A percentile compares a stretch with the other conserved stretches of the same genome.
These are phyloP conservation scores for Hystrix cristata DNA, from an alignment of 2,113 vertebrate species.

Conservation along the genomic window DNA sequence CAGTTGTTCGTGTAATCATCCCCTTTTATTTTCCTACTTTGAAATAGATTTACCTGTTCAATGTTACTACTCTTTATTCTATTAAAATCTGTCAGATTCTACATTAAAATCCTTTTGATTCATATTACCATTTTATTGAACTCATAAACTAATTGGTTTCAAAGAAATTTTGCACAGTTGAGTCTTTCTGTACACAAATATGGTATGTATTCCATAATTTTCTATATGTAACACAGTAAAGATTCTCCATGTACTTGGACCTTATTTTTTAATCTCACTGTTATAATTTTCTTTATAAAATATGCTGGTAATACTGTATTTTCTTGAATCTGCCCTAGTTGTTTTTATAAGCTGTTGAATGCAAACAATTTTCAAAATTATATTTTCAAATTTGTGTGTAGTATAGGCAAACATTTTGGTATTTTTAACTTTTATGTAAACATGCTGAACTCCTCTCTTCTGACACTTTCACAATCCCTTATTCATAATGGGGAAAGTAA, in stretches of 20 bases:
- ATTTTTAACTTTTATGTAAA: not conserved
- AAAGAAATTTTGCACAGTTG: not conserved
- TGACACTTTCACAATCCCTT: not conserved
- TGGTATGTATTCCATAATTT: not conserved
- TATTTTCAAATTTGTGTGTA: not conserved
- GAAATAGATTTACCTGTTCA: not conserved
- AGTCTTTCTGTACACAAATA: not conserved
- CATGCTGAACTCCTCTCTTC: not conserved
- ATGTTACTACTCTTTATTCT: not conserved
- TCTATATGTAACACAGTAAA: not conserved
- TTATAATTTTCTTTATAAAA: not conserved
- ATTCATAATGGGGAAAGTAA: conserved; percentile 18
- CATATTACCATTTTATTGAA: conserved; percentile 9
- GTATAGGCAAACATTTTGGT: not conserved
- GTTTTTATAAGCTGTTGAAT: not conserved
- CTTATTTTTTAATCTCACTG: not conserved
- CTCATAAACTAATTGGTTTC: not conserved
- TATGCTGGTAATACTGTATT: not conserved
- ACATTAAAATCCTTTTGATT: not conserved
- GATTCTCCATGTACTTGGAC: not conserved
- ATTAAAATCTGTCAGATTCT: not conserved
- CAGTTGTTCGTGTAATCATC: not conserved
- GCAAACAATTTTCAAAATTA: conserved; percentile 2
- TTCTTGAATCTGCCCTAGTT: not conserved
- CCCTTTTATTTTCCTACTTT: not conserved